These are phyloP conservation scores for Sorex araneus DNA, from an alignment of 2,113 vertebrate species.

Conservation along the genomic window DNA sequence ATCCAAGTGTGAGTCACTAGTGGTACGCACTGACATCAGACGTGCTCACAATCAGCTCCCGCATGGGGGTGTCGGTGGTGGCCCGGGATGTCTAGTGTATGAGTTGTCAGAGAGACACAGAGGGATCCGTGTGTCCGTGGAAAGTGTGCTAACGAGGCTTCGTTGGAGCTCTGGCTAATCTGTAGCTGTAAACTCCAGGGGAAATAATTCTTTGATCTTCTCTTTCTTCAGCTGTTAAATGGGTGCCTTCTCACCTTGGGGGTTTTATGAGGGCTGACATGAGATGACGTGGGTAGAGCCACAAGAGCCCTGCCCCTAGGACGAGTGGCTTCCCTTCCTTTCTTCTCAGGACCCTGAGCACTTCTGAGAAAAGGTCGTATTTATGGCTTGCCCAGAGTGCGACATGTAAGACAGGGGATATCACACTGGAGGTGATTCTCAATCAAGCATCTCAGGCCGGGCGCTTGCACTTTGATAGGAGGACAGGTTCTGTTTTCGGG, in stretches of 20 bases:
- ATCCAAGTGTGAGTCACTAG: no score
- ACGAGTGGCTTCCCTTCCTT: neutral
- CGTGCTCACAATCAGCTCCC: neutral
- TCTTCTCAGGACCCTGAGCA: neutral
- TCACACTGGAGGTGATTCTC: neutral
- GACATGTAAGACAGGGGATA: neutral
- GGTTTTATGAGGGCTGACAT: neutral
- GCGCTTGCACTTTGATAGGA: neutral
- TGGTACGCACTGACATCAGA: no score
- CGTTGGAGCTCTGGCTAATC: neutral
- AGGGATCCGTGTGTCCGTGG: neutral
- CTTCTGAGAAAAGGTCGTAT: constrained; percentile 15
- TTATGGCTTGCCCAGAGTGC: neutral
- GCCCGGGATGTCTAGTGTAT: neutral
- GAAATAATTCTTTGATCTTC: neutral
- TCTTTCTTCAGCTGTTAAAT: constrained; percentile 16
- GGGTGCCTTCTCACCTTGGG: neutral
- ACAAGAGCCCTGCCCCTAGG: neutral
- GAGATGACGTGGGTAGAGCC: neutral
- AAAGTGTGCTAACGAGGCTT: neutral
- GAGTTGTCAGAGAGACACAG: neutral
- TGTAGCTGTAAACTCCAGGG: neutral
- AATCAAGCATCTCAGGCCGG: neutral
- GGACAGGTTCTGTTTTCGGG: neutral
- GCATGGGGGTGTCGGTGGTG: constrained; percentile 1